Conservation (phyloP, 2,888 invertebrate genomes). For the Brachypalpus laphriformis region DNA sequence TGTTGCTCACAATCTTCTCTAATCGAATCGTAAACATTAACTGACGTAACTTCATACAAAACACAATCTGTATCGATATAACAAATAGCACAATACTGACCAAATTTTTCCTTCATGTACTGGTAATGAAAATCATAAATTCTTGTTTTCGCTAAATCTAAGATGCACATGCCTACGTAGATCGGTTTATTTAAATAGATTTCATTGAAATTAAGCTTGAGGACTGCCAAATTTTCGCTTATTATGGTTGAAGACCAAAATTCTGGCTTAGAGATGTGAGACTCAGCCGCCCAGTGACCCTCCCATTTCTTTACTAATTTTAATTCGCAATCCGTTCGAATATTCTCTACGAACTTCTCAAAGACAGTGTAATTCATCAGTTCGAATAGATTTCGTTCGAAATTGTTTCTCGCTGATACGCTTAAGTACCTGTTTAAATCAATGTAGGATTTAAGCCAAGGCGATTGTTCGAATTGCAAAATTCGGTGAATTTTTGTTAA, state of each 20-base stretch:
- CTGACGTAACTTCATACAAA: background rate
- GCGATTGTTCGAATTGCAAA: conserved; percentile 76
- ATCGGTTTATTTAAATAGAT: conserved; percentile 68
- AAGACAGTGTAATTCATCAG: conserved; percentile 68
- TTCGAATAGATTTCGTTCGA: conserved; percentile 17
- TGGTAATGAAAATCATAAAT: conserved; percentile 67
- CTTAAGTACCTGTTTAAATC: conserved; percentile 28
- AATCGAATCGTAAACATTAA: background rate
- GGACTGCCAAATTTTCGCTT: conserved; percentile 63
- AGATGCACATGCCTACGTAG: conserved; percentile 60
- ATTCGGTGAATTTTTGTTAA: conserved; percentile 77
- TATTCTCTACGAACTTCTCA: conserved; percentile 73
- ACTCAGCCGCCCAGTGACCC: background rate
- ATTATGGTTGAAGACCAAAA: conserved; percentile 45
- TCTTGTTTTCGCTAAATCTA: conserved; percentile 64
- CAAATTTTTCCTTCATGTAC: background rate
- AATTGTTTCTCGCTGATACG: conserved; percentile 23
- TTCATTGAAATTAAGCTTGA: conserved; percentile 56
- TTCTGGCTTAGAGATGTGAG: background rate
- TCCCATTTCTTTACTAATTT: conserved; percentile 53
- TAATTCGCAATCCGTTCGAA: conserved; percentile 51
- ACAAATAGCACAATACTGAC: background rate
- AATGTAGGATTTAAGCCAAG: conserved; percentile 76
- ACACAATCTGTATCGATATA: background rate
- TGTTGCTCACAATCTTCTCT: background rate